phyloP scores from a whole-genome alignment of 2,888 invertebrate species.

The Lycia hirtaria region DNA sequence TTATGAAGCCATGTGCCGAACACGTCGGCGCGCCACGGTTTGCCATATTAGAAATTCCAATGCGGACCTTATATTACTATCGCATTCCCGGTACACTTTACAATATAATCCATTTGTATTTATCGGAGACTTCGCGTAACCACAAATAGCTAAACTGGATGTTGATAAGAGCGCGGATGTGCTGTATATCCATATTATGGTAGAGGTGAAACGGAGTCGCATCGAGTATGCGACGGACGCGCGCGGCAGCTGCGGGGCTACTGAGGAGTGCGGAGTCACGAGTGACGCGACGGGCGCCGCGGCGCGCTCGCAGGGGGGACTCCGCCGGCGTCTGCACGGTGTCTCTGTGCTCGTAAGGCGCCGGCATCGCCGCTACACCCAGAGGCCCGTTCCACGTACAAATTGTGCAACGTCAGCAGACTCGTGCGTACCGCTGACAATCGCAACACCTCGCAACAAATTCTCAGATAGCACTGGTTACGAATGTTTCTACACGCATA shows the following conservation, averaged over 20 bases:
- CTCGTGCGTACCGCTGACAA: slow-evolving; percentile 65
- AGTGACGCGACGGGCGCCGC: slow-evolving; percentile 42
- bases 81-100: slow-evolving; percentile 72
- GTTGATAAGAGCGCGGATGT: slow-evolving; percentile 79
- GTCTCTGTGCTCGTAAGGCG: slow-evolving; percentile 57
- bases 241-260: slow-evolving; percentile 83
- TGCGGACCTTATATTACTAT: slow-evolving; percentile 78
- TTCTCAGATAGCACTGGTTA: slow-evolving; percentile 50
- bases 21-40: slow-evolving; percentile 79
- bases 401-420: slow-evolving; percentile 78
- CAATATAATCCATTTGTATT: slow-evolving; percentile 85
- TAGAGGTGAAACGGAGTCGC: slow-evolving; percentile 72
- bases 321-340: slow-evolving; percentile 68
- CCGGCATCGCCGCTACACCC: slow-evolving; percentile 52
- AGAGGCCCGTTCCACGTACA: slow-evolving; percentile 57
- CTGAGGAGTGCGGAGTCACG: slow-evolving; percentile 63
- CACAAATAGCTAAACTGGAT: slow-evolving; percentile 81
- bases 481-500: slow-evolving; percentile 46
- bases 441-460: slow-evolving; percentile 55
- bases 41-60: slow-evolving; percentile 81
- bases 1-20: slow-evolving; percentile 80
- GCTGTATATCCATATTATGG: slow-evolving; percentile 84
- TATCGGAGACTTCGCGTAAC: slow-evolving; percentile 82
- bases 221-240: slow-evolving; percentile 78
- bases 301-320: slow-evolving; percentile 44